phyloP scores from a whole-genome alignment of 2,113 vertebrate genomes.

The Petaurus breviceps region DNA sequence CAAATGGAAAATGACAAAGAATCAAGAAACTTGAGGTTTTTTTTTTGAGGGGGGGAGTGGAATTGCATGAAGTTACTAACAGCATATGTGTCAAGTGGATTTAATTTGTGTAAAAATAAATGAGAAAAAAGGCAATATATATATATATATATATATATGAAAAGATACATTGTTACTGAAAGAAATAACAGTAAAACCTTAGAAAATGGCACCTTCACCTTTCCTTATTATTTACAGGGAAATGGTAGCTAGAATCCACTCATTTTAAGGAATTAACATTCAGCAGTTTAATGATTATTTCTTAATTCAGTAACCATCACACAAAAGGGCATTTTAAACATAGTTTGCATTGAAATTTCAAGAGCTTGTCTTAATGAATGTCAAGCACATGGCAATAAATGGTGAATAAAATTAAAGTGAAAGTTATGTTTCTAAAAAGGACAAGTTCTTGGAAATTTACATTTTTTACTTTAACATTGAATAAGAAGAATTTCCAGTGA shows the following conservation, averaged over 20 bases:
- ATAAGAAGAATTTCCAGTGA: neutral
- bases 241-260: slow-evolving; percentile 9
- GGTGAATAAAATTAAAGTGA: slow-evolving; percentile 59
- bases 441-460: slow-evolving; percentile 9
- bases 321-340: slow-evolving; percentile 48
- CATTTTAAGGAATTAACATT: slow-evolving; percentile 61
- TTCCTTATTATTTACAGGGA: slow-evolving; percentile 57
- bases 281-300: slow-evolving; percentile 65
- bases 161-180: slow-evolving; percentile 56
- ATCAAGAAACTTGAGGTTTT: neutral
- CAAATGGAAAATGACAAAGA: slow-evolving; percentile 24
- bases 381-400: slow-evolving; percentile 61
- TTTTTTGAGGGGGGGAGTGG: neutral
- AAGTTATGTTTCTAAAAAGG: slow-evolving; percentile 55
- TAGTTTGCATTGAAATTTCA: slow-evolving; percentile 66
- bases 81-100: neutral
- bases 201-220: slow-evolving; percentile 4
- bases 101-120: slow-evolving; percentile 65
- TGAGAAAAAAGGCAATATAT: neutral
- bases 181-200: slow-evolving; percentile 30
- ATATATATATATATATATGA: neutral
- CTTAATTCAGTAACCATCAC: slow-evolving; percentile 42
- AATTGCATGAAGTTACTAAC: neutral
- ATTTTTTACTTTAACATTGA: neutral
- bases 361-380: slow-evolving; percentile 54